Conservation (phyloP, 2,797 vertebrate genomes). For the Acridotheres tristis region DNA sequence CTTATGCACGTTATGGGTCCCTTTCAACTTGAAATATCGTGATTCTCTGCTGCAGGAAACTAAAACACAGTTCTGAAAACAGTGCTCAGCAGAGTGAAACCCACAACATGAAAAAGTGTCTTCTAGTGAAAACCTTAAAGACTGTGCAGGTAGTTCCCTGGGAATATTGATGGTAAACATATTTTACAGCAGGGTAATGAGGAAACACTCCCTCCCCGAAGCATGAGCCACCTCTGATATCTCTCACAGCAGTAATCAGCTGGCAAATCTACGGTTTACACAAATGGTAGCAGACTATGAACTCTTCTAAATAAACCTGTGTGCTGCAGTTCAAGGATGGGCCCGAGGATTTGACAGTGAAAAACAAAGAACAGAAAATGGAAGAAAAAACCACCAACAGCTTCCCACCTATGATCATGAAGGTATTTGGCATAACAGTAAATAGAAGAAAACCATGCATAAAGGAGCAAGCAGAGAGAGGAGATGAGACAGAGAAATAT, state of each 20-base stretch:
- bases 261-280: background rate
- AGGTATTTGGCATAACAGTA: conserved; percentile 47
- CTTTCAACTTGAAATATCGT: background rate
- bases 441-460: conserved; percentile 70
- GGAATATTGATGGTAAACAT: background rate
- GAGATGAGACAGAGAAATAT: conserved; percentile 51
- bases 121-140: background rate
- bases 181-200: background rate
- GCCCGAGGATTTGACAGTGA: background rate
- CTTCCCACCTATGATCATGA: conserved; percentile 73
- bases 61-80: background rate
- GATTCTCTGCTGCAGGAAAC: background rate
- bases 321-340: background rate
- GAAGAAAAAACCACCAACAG: accelerated
- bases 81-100: background rate
- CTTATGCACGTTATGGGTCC: background rate
- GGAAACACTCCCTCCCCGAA: background rate
- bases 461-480: conserved; percentile 65
- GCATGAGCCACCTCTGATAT: background rate
- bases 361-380: background rate
- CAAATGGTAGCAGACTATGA: background rate
- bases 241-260: background rate
- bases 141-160: background rate
- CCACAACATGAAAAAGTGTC: background rate
- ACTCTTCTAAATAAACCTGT: background rate